Base-by-base conservation (phyloP, 2,888 invertebrate species). In the Melieria omissa region DNA sequence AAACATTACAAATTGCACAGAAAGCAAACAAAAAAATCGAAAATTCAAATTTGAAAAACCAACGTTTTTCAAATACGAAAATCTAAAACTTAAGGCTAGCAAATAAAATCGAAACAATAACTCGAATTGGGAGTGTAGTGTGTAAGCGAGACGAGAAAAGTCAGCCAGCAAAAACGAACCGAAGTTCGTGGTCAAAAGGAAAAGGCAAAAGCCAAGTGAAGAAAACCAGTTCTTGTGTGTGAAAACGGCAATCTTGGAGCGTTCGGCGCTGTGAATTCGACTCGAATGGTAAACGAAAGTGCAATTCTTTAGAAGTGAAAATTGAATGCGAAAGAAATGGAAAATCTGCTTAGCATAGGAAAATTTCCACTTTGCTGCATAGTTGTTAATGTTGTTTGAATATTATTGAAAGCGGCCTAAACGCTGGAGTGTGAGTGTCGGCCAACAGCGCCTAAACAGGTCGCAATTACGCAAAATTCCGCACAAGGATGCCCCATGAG, bases 261-360 rank as follows among this genome's bases (percentile, higher is more conserved):
- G 9, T 49, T 9, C 49, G 9, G 49, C 10, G 58, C 58, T 60
- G 55, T 65, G 44, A 49, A 52, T 67, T 52, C 60, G 61, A 44
- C 55, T 54, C 46, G 66, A 65, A 72, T 64, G 72, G 61, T 73
- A 73, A 73, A 69, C 65, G 72, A 69, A 62, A 73, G 69, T 73
- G 72, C 62, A 70, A 73, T 73, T 73, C 69, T 65, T 47, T 44
- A 49, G 54, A 72, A 70, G 64, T 58, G 57, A 70, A 70, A 64
- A 49, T 58, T 45, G 45, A 42, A 47, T 67, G 49, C 60, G 14
- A 67, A 14, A 6, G 45, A 16, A 9, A 44, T 29, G 16, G 46
- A 49, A n/a, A n/a, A 60, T 49, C 16, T 49, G 52, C 58, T 61
- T 67, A 44, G 49, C 60, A 57, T 55, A 29, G 12, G 47, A 29